Conservation (phyloP, 2,797 vertebrate genomes). For the Acrossocheilus fasciatus region DNA sequence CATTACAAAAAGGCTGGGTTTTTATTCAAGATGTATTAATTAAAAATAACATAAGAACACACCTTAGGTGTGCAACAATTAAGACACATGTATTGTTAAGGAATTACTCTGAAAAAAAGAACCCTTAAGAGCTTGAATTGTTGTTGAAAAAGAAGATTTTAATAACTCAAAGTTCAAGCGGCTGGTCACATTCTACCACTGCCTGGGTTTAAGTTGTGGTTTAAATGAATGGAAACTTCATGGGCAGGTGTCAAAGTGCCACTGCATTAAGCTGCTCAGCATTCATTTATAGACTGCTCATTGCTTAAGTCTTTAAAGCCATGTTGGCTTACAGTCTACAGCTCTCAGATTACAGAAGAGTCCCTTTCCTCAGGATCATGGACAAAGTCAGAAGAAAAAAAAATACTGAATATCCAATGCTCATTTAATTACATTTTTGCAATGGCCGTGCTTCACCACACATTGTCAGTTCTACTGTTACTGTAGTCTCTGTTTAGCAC, state of each 20-base stretch:
- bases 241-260: conserved; percentile 67
- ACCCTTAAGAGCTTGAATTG: neutral
- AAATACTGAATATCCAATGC: neutral
- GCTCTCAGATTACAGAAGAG: neutral
- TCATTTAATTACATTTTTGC: neutral
- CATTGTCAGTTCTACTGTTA: neutral
- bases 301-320: conserved; percentile 36
- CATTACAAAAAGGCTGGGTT: too few relatives aligned
- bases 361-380: neutral
- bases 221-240: conserved; percentile 68
- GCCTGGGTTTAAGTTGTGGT: conserved; percentile 53
- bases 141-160: neutral
- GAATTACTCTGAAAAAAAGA: neutral
- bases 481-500: neutral
- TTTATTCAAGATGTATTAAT: neutral
- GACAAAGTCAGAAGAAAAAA: neutral
- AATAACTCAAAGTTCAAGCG: neutral
- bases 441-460: too few relatives aligned
- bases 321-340: conserved; percentile 1
- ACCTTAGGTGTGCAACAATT: neutral
- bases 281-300: conserved; percentile 53
- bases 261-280: conserved; percentile 49
- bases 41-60: neutral
- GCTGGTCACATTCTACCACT: conserved; percentile 13
- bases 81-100: neutral